A percentile compares a stretch with the other conserved stretches of the same genome.
phyloP scores from a whole-genome alignment of 1,140 invertebrate genomes.

The Drosophila yakuba region DNA sequence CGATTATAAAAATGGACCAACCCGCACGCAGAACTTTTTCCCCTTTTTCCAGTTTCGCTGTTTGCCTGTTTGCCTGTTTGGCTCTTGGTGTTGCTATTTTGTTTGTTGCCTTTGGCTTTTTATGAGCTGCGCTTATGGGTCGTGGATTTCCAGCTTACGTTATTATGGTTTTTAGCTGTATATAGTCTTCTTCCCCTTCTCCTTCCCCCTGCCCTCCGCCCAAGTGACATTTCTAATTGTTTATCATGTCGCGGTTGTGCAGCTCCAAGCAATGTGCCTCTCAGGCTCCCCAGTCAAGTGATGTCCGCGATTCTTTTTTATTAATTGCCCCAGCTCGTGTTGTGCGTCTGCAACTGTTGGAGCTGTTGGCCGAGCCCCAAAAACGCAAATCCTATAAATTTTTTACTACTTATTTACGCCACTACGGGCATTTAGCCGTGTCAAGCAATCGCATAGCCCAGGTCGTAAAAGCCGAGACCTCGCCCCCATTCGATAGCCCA shows the following conservation, averaged over 20 bases:
- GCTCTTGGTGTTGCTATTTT: constrained; percentile 58
- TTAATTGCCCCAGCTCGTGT: constrained; percentile 64
- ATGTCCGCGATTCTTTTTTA: constrained; percentile 53
- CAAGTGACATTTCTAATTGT: constrained; percentile 70
- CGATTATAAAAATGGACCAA: constrained; percentile 82
- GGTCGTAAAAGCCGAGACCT: constrained; percentile 68
- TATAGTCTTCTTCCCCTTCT: background rate
- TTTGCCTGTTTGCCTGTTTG: background rate
- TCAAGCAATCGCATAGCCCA: constrained; percentile 77
- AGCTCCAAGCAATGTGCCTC: constrained; percentile 33
- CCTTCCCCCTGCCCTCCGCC: too few species aligned
- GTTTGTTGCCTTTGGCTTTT: constrained; percentile 65
- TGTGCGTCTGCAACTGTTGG: constrained; percentile 68
- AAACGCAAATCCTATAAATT: constrained; percentile 78
- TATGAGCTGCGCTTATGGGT: constrained; percentile 73
- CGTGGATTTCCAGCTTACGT: constrained; percentile 45
- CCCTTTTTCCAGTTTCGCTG: background rate
- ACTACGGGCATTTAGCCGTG: constrained; percentile 81
- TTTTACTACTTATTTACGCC: constrained; percentile 83
- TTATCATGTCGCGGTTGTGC: constrained; percentile 57
- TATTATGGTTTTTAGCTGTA: constrained; percentile 60
- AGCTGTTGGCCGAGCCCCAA: constrained; percentile 55
- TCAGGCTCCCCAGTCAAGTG: constrained; percentile 22
- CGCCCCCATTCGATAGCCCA: constrained; percentile 21
- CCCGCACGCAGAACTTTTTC: constrained; percentile 58